These are phyloP conservation scores for Drosophila mayri DNA, from an alignment of 1,140 invertebrate genomes.

Conservation along the genomic window DNA sequence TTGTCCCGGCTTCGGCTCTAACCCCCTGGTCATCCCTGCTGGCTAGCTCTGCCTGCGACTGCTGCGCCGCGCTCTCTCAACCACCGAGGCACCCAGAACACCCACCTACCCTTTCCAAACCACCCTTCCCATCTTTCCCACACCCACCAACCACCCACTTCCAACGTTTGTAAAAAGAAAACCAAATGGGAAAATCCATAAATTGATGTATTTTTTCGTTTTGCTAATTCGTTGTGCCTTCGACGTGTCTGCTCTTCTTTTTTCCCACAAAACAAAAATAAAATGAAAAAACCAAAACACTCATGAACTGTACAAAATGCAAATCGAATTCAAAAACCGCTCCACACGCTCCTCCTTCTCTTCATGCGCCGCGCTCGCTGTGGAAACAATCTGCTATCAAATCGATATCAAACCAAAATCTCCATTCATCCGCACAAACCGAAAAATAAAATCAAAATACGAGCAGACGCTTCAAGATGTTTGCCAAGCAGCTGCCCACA, in stretches of 20 bases:
- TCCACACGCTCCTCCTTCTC: conserved; percentile 64
- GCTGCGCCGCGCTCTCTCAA: conserved; percentile 47
- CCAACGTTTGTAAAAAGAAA: conserved; percentile 63
- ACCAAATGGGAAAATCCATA: conserved; percentile 66
- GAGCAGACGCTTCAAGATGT: conserved; percentile 82
- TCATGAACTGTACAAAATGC: conserved; percentile 72
- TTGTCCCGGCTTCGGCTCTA: conserved; percentile 37
- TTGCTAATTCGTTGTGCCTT: conserved; percentile 81
- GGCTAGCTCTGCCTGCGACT: conserved; percentile 34
- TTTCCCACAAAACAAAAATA: conserved; percentile 58
- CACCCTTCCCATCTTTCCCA: conserved; percentile 14
- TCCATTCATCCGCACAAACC: conserved; percentile 45
- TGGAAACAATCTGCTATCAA: conserved; percentile 68
- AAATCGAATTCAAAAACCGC: conserved; percentile 61
- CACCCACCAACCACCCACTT: conserved; percentile 27
- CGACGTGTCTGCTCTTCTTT: conserved; percentile 78
- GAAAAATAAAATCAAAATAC: conserved; percentile 30
- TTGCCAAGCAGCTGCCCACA: conserved; percentile 73
- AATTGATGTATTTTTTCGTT: conserved; percentile 73
- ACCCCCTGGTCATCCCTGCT: conserved; percentile 27
- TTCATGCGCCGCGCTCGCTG: conserved; percentile 81
- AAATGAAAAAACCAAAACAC: conserved; percentile 33
- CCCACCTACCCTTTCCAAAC: conserved; percentile 25
- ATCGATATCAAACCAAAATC: conserved; percentile 60
- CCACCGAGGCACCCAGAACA: conserved; percentile 18